These are phyloP conservation scores for Clarias magur DNA, from an alignment of 2,113 vertebrate genomes.

Conservation along the genomic window DNA sequence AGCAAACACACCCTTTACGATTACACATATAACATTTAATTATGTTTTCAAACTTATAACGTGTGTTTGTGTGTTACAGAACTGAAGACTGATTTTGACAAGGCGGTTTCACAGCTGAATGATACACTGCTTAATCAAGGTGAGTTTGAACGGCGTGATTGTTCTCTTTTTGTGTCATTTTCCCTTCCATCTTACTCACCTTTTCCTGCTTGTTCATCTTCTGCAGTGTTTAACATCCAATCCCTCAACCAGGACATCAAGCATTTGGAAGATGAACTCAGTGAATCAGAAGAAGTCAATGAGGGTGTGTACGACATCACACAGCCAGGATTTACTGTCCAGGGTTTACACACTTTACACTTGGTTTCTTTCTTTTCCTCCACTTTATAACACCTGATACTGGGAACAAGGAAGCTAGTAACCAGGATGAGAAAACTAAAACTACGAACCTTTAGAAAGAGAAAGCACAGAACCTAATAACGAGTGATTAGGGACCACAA, in stretches of 20 bases:
- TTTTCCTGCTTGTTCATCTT: background rate
- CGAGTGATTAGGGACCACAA: background rate
- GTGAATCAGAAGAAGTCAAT: background rate
- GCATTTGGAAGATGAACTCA: background rate
- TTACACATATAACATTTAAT: background rate
- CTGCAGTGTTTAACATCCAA: constrained; percentile 11
- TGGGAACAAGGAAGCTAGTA: background rate
- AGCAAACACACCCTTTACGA: background rate
- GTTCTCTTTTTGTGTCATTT: background rate
- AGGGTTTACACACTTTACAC: background rate
- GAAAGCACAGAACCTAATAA: background rate
- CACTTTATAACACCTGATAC: background rate
- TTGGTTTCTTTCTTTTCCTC: background rate
- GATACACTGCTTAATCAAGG: background rate
- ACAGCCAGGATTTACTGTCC: background rate
- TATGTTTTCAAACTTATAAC: background rate
- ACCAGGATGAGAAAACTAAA: background rate
- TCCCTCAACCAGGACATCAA: background rate
- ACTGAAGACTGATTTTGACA: background rate
- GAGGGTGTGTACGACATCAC: background rate
- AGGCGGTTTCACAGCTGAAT: background rate
- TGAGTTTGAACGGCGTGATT: background rate
- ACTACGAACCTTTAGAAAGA: too few species aligned
- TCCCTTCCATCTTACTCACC: background rate
- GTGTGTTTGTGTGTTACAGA: constrained; percentile 2